A percentile compares a stretch with the other conserved stretches of the same genome.
Evolutionary conservation across 2,113 vertebrate genomes (phyloP).

Genomic region (Hippolais icterina): DNA sequence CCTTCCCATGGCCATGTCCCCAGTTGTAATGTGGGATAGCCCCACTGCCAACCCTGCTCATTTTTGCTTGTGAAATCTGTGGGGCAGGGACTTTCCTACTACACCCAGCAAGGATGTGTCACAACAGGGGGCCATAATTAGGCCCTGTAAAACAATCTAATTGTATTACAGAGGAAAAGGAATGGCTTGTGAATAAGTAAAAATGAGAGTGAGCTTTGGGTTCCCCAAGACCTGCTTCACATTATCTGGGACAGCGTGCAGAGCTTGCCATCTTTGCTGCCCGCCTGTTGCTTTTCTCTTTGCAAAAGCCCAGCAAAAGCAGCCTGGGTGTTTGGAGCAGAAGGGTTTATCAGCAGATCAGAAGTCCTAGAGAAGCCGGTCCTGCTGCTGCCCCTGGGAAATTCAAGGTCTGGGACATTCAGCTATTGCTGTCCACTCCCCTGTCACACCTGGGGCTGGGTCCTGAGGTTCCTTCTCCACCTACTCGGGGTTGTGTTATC

Average conservation of each 20-base stretch:
- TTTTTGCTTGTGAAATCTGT: fast-evolving
- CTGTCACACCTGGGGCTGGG: fast-evolving
- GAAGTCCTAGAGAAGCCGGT: background rate
- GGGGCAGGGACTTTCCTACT: background rate
- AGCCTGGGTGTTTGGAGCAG: background rate
- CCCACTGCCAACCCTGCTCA: background rate
- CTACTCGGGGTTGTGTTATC: background rate
- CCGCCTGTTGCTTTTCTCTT: background rate
- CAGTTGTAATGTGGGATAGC: background rate
- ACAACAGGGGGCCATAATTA: background rate
- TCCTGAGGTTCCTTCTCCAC: background rate
- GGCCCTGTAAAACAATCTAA: background rate
- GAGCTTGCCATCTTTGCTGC: background rate
- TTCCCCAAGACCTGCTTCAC: background rate
- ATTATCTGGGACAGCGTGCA: fast-evolving
- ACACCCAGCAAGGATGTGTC: background rate
- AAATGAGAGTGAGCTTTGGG: background rate
- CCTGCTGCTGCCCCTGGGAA: background rate
- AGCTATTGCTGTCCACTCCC: background rate
- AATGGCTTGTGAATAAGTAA: background rate
- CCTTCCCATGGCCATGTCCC: background rate
- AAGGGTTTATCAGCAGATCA: conserved; percentile 2
- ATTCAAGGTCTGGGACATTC: background rate
- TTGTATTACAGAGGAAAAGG: background rate
- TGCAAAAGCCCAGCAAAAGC: background rate